Percentiles rank a stretch among this genome's conserved stretches.
These are phyloP conservation scores for Romanomermis culicivorax DNA, from an alignment of 2,888 invertebrate genomes.

Conservation along the genomic window DNA sequence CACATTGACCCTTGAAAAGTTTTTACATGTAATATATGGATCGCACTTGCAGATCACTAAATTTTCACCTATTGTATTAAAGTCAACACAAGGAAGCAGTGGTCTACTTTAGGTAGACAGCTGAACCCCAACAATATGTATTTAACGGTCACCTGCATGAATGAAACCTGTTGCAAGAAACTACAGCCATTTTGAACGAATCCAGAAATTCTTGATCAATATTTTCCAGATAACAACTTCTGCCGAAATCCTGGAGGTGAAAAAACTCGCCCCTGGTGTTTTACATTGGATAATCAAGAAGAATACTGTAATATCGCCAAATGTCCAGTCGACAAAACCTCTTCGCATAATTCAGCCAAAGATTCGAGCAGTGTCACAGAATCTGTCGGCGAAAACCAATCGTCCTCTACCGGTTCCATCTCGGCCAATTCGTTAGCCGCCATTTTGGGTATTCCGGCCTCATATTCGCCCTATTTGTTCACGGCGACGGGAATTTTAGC, in stretches of 20 bases:
- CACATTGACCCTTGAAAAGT: no score
- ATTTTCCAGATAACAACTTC: slow-evolving; percentile 44
- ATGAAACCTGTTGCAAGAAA: no score
- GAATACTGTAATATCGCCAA: slow-evolving; percentile 67
- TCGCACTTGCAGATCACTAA: no score
- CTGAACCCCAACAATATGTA: no score
- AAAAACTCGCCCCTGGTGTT: slow-evolving; percentile 72
- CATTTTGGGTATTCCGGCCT: not conserved
- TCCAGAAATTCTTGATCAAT: no score
- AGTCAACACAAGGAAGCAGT: no score
- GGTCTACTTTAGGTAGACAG: no score
- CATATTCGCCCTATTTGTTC: not conserved
- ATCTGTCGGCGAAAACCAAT: not conserved
- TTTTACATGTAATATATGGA: no score
- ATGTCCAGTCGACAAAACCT: slow-evolving; percentile 36
- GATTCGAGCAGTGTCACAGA: not conserved
- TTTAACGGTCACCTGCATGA: no score
- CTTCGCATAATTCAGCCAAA: no score
- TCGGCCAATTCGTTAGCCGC: not conserved
- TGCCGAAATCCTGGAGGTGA: slow-evolving; percentile 64
- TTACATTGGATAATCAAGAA: slow-evolving; percentile 43
- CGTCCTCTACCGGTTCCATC: not conserved
- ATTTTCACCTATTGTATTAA: no score
- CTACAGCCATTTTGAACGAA: no score
- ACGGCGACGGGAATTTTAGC: not conserved